A percentile compares a stretch with the other conserved stretches of the same genome.
These are phyloP conservation scores for Asteroscopus sphinx DNA, from an alignment of 2,888 invertebrate genomes.

Conservation along the genomic window DNA sequence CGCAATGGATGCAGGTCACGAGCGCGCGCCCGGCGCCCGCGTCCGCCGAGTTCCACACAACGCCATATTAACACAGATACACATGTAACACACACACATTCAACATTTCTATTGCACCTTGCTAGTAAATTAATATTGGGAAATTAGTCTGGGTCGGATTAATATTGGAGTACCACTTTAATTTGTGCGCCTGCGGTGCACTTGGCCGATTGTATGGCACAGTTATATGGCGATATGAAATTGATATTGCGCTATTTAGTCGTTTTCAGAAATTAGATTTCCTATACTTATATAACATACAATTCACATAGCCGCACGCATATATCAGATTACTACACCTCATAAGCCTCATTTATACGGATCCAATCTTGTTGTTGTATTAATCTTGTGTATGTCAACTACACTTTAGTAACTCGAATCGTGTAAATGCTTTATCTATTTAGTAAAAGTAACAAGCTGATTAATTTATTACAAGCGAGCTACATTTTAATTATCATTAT, in stretches of 20 bases:
- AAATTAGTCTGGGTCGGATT: slow-evolving; percentile 26
- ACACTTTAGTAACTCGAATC: too few relatives aligned
- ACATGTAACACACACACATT: slow-evolving; percentile 1
- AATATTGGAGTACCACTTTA: slow-evolving; percentile 15
- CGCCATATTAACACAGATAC: slow-evolving; percentile 9
- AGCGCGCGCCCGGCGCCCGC: slow-evolving; percentile 48
- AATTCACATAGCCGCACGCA: too few relatives aligned
- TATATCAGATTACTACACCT: too few relatives aligned
- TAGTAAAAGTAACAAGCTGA: too few relatives aligned
- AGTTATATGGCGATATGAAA: neutral
- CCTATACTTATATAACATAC: too few relatives aligned
- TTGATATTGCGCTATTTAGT: neutral
- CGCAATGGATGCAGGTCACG: slow-evolving; percentile 68
- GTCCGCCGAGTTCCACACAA: slow-evolving; percentile 34
- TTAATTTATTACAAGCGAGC: too few relatives aligned
- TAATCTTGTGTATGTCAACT: too few relatives aligned
- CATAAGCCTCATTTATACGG: too few relatives aligned
- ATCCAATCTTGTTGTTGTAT: too few relatives aligned
- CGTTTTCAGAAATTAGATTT: neutral
- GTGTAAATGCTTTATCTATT: too few relatives aligned
- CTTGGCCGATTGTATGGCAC: neutral
- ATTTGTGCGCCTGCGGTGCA: slow-evolving; percentile 8
- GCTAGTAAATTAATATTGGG: slow-evolving; percentile 26
- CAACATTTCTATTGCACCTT: slow-evolving; percentile 31
- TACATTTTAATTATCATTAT: too few relatives aligned